A percentile compares a stretch with the other conserved stretches of the same genome.
phyloP scores from a whole-genome alignment of 2,797 vertebrate species.

The Phoeniculus purpureus region DNA sequence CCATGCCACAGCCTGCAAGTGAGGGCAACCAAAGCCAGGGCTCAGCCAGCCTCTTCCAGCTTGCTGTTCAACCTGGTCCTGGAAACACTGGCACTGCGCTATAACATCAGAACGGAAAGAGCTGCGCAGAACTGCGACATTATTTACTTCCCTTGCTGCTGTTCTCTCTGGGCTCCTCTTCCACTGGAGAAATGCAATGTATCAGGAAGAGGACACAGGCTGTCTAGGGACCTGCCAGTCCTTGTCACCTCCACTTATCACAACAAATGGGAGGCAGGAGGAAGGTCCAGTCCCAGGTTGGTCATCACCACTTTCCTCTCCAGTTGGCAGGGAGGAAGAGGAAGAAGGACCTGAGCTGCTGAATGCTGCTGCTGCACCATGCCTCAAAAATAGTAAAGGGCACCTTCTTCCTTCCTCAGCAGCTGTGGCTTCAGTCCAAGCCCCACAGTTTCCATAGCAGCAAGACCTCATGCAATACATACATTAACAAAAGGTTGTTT shows the following conservation, averaged over 20 bases:
- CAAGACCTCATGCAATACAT: neutral
- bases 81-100: neutral
- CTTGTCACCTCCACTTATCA: neutral
- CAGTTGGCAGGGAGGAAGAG: neutral
- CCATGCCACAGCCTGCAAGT: neutral
- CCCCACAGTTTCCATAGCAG: conserved; percentile 16
- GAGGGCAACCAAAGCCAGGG: neutral
- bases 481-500: conserved; percentile 19
- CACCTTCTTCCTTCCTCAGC: neutral
- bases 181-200: neutral
- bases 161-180: neutral
- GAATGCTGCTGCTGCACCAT: neutral
- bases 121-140: neutral
- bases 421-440: neutral
- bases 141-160: neutral
- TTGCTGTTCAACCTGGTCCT: neutral
- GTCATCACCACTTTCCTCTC: neutral
- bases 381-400: neutral
- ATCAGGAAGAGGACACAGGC: neutral
- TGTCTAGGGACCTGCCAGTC: neutral
- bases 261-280: neutral
- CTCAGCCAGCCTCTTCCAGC: neutral
- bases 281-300: neutral
- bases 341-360: neutral
- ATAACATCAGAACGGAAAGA: neutral